Evolutionary conservation across 2,888 invertebrate species (phyloP), one percentile per base, ranked within the genome.

Genomic region (Leptodirus hochenwartii): DNA sequence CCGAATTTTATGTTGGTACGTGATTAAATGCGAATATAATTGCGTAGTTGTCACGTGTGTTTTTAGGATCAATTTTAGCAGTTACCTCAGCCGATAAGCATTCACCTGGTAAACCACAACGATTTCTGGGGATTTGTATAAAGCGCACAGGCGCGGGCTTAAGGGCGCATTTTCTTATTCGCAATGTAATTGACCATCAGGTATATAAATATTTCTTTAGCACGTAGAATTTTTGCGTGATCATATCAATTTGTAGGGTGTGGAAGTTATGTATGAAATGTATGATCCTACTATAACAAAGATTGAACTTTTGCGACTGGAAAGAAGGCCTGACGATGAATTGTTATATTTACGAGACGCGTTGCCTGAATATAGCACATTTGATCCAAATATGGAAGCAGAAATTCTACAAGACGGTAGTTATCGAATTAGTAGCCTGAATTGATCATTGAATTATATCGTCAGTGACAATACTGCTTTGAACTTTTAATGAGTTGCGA

Each of bases 1-100:
- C 98, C 1, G 95, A 96, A 53, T 98, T 98, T 62, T 98, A 95
- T 63, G 93, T 95, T 45, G 96, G 84, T 79, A 51, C 53, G 72
- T 54, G 29, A 22, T 14, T 20, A 25, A n/a, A n/a, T n/a, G n/a
- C n/a, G n/a, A n/a, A n/a, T n/a, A n/a, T 22, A 29, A 23, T 24
- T 22, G 9, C 8, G 15, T 13, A 4, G 9, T 5, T 31, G 9
- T 29, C 14, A 22, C 10, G 15, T 17, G 14, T 14, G 13, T 13
- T 37, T 59, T 15, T 47, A 80, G 81, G 93, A 9, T 82, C 84
- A 15, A 72, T 95, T 34, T 42, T 96, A 48, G 80, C 87, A 17
- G 88, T 95, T 1, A 81, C 79, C 2, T 72, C 77, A 37, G 73
- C 90, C 1, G 91, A 95, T 53, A 66, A 64, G 4, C 81, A 88